Percentiles rank a stretch among this genome's conserved stretches.
phyloP scores from a whole-genome alignment of 2,888 invertebrate genomes.

The Drosophila picticornis region DNA sequence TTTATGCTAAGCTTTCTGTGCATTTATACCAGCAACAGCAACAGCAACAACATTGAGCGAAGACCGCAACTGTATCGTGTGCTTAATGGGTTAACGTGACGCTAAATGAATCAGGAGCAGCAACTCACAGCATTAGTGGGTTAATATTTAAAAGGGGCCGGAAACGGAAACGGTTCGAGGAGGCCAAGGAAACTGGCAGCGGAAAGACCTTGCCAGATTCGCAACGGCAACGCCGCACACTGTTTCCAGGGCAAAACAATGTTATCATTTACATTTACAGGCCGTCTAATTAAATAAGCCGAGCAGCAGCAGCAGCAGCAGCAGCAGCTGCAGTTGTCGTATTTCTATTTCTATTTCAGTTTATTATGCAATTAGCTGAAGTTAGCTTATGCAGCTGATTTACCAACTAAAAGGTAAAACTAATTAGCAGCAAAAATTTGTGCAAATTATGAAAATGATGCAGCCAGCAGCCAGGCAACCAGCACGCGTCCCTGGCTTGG shows the following conservation, averaged over 20 bases:
- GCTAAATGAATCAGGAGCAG: constrained; percentile 75
- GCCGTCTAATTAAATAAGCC: constrained; percentile 67
- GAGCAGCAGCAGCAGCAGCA: not conserved
- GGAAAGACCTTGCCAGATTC: constrained; percentile 50
- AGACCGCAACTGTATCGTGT: constrained; percentile 59
- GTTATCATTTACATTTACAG: constrained; percentile 47
- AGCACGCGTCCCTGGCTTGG: constrained; percentile 30
- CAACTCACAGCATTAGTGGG: constrained; percentile 66
- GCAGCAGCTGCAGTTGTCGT: not conserved
- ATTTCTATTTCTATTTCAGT: constrained; percentile 35
- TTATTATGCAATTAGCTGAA: constrained; percentile 67
- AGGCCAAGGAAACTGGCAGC: constrained; percentile 35
- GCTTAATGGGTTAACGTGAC: constrained; percentile 80
- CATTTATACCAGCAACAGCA: constrained; percentile 54
- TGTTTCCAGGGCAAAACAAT: constrained; percentile 55
- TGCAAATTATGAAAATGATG: constrained; percentile 67
- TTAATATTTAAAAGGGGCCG: constrained; percentile 69
- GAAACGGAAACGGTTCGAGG: constrained; percentile 34
- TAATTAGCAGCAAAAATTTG: constrained; percentile 61
- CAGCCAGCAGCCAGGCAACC: not conserved
- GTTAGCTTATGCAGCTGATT: constrained; percentile 39
- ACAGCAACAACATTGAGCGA: constrained; percentile 6
- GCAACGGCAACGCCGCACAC: constrained; percentile 1
- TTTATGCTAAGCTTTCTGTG: constrained; percentile 76
- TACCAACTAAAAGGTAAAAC: constrained; percentile 60